Percentiles rank a stretch among this genome's conserved stretches.
Conservation (phyloP, 2,797 vertebrate genomes). For the Mus caroli region DNA sequence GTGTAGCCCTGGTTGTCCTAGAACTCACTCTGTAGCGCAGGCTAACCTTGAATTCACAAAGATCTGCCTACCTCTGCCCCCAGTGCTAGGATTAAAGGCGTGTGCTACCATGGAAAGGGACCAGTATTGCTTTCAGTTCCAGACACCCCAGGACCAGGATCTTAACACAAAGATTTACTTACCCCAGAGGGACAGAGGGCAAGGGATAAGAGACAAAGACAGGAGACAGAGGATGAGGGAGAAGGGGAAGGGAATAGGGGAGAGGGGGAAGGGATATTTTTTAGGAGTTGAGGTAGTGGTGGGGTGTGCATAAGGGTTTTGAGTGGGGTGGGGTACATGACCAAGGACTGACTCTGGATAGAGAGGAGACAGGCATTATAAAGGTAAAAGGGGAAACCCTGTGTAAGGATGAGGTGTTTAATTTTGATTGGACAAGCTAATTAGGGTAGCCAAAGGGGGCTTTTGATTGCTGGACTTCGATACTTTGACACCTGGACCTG, state of each 20-base stretch:
- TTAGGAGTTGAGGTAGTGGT: background rate
- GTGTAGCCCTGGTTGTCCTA: background rate
- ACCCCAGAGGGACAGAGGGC: background rate
- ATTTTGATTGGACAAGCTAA: background rate
- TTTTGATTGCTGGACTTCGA: background rate
- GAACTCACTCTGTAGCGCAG: background rate
- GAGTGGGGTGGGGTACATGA: background rate
- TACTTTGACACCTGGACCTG: background rate
- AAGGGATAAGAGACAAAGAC: background rate
- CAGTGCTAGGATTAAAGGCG: background rate
- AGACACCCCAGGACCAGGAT: background rate
- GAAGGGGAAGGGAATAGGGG: background rate
- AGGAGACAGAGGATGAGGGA: background rate
- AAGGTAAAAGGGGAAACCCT: background rate
- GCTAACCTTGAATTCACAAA: background rate
- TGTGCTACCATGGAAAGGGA: background rate
- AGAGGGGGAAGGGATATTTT: background rate
- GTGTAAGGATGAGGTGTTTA: background rate
- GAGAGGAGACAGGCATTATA: background rate
- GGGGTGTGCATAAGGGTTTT: background rate
- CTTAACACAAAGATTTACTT: background rate
- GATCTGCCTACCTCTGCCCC: no score
- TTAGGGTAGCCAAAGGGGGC: background rate
- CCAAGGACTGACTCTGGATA: background rate
- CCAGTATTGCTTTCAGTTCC: background rate